Percentiles rank a stretch among this genome's conserved stretches.
Conservation (phyloP, 1,140 invertebrate genomes). For the Zaprionus taronus region DNA sequence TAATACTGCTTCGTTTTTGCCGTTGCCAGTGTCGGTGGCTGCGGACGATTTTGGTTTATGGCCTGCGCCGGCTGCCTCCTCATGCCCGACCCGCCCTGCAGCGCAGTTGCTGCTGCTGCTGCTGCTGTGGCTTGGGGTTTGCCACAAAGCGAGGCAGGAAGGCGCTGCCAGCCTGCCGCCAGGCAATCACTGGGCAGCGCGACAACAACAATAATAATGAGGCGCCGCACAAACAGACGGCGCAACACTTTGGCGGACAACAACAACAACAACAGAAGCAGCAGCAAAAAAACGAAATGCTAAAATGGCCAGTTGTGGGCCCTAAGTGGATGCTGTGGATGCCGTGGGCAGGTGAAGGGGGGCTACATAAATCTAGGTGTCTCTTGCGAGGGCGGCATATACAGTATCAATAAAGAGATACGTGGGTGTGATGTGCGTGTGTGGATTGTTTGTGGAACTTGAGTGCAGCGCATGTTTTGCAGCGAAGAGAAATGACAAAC, state of each 20-base stretch:
- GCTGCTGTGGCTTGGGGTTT: conserved; percentile 63
- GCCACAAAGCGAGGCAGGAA: conserved; percentile 71
- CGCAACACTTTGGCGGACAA: conserved; percentile 66
- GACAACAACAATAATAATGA: conserved; percentile 68
- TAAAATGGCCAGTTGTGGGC: not conserved
- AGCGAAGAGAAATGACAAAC: conserved; percentile 3
- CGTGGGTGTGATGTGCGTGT: conserved; percentile 1
- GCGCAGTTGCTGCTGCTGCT: conserved; percentile 32
- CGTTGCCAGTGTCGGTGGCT: conserved; percentile 62
- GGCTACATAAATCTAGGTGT: conserved; percentile 49
- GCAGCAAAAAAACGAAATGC: conserved; percentile 12
- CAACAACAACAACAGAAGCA: conserved; percentile 25
- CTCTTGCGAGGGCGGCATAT: conserved; percentile 27
- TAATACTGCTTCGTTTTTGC: conserved; percentile 79
- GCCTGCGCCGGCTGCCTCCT: conserved; percentile 22
- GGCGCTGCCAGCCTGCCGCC: conserved; percentile 60
- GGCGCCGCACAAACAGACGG: conserved; percentile 69
- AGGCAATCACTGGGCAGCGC: conserved; percentile 55
- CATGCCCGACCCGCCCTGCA: not conserved
- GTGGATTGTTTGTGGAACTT: conserved; percentile 20
- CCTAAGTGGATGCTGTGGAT: conserved; percentile 20
- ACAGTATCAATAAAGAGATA: conserved; percentile 2
- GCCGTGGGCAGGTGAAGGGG: not conserved
- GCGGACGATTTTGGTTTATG: conserved; percentile 77
- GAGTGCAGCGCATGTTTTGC: conserved; percentile 32